A percentile compares a stretch with the other conserved stretches of the same genome.
Conservation (phyloP, 1,140 invertebrate species). For the Drosophila kikkawai region DNA sequence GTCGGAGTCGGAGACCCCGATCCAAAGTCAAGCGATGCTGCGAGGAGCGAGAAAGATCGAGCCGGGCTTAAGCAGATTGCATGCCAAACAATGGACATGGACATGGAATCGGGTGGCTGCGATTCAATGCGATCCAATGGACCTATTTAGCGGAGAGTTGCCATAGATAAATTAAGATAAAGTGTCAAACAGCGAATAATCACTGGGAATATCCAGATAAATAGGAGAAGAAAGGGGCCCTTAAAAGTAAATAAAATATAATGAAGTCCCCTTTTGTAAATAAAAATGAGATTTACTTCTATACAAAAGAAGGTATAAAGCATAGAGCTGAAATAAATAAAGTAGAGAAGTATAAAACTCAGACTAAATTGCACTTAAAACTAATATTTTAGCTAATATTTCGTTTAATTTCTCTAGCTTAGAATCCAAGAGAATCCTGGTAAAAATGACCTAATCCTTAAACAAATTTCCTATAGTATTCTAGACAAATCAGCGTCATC, state of each 20-base stretch:
- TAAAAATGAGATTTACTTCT: background rate
- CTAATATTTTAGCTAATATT: background rate
- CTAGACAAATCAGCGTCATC: constrained; percentile 5
- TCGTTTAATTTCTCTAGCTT: background rate
- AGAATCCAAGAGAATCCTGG: background rate
- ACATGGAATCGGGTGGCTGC: constrained; percentile 39
- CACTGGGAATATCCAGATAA: constrained; percentile 1
- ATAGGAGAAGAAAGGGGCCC: background rate
- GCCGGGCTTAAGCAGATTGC: constrained; percentile 42
- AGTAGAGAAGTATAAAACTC: background rate
- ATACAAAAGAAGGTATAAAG: background rate
- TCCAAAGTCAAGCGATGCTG: constrained; percentile 36
- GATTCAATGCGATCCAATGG: constrained; percentile 17
- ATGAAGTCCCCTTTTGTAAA: background rate
- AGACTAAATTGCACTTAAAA: background rate
- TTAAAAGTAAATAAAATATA: background rate
- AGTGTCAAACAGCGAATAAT: constrained; percentile 13
- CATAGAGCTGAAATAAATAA: background rate
- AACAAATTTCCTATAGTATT: background rate
- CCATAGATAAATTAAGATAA: constrained; percentile 41
- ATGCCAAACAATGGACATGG: constrained; percentile 61
- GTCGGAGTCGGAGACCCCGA: constrained; percentile 6
- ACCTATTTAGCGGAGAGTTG: constrained; percentile 35
- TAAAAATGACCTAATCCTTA: background rate
- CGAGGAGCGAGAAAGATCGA: constrained; percentile 41